These are phyloP conservation scores for Hydropsyche betteni DNA, from an alignment of 2,888 invertebrate genomes.

Conservation along the genomic window DNA sequence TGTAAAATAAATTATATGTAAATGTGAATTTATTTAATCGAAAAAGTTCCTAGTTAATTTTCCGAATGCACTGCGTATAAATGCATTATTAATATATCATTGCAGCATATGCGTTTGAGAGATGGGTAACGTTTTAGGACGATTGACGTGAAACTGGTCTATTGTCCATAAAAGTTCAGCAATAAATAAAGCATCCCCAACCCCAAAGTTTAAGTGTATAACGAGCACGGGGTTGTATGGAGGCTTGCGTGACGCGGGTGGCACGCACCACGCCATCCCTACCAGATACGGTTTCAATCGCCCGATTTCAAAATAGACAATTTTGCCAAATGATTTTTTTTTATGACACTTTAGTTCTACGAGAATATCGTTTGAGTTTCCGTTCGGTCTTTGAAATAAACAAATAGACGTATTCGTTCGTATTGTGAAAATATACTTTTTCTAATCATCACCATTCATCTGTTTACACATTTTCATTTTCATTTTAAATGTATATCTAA, in stretches of 20 bases:
- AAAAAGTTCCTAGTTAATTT: too few species aligned
- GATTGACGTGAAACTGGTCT: slow-evolving; percentile 24
- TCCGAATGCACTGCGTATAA: too few species aligned
- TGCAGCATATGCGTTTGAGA: slow-evolving; percentile 1
- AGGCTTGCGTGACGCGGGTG: slow-evolving; percentile 24
- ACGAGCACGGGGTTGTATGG: slow-evolving; percentile 21
- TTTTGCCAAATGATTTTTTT: slow-evolving; percentile 3
- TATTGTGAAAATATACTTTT: too few species aligned
- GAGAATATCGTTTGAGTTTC: too few species aligned
- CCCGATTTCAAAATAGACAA: slow-evolving; percentile 31
- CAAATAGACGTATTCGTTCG: too few species aligned
- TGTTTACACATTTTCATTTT: too few species aligned
- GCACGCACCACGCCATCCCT: slow-evolving; percentile 16
- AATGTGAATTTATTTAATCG: too few species aligned
- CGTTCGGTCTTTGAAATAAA: too few species aligned
- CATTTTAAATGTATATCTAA: background rate
- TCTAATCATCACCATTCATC: too few species aligned
- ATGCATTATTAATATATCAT: too few species aligned
- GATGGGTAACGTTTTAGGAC: slow-evolving; percentile 18
- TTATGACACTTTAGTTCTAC: too few species aligned
- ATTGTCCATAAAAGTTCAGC: background rate
- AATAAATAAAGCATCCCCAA: slow-evolving; percentile 20
- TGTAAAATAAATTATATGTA: too few species aligned
- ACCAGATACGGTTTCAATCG: slow-evolving; percentile 38
- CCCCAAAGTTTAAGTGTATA: slow-evolving; percentile 32